Percentiles rank a stretch among this genome's conserved stretches.
phyloP scores from a whole-genome alignment of 1,140 invertebrate species.

The Ceratina australensis region DNA sequence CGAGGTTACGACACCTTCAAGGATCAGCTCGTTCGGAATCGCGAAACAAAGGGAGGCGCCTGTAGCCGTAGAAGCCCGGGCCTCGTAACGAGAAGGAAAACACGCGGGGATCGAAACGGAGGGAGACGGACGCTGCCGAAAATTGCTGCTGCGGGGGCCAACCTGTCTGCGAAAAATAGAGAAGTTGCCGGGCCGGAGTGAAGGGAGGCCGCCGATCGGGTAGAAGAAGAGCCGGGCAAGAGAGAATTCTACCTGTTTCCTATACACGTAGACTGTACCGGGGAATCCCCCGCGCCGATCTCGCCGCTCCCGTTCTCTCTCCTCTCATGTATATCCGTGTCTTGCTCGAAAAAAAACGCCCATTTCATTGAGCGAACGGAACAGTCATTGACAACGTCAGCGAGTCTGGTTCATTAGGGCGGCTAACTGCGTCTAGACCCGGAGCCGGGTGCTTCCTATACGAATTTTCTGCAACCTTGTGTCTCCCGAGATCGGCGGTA shows the following conservation, averaged over 20 bases:
- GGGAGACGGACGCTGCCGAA: constrained; percentile 33
- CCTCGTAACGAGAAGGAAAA: constrained; percentile 27
- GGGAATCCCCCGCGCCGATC: constrained; percentile 16
- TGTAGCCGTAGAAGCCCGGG: constrained; percentile 34
- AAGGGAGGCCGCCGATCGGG: background rate
- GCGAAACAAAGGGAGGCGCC: constrained; percentile 58
- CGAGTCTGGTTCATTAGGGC: constrained; percentile 53
- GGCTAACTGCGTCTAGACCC: constrained; percentile 13
- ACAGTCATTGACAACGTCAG: constrained; percentile 50
- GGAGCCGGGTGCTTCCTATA: constrained; percentile 7
- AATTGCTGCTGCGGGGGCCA: constrained; percentile 53
- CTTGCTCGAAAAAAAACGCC: constrained; percentile 39
- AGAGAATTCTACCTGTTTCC: constrained; percentile 57
- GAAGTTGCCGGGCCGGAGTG: constrained; percentile 8
- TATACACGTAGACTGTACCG: background rate
- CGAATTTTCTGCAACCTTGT: constrained; percentile 9
- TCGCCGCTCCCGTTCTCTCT: constrained; percentile 13
- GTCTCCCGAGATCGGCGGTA: background rate
- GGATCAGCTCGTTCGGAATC: constrained; percentile 35
- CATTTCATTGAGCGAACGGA: constrained; percentile 56
- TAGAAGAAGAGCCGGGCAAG: background rate
- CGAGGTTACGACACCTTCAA: constrained; percentile 50
- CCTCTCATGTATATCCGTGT: background rate
- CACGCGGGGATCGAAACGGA: background rate
- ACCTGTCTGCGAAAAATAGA: constrained; percentile 62